phyloP scores from a whole-genome alignment of 2,888 invertebrate genomes.

The Abrostola tripartita region DNA sequence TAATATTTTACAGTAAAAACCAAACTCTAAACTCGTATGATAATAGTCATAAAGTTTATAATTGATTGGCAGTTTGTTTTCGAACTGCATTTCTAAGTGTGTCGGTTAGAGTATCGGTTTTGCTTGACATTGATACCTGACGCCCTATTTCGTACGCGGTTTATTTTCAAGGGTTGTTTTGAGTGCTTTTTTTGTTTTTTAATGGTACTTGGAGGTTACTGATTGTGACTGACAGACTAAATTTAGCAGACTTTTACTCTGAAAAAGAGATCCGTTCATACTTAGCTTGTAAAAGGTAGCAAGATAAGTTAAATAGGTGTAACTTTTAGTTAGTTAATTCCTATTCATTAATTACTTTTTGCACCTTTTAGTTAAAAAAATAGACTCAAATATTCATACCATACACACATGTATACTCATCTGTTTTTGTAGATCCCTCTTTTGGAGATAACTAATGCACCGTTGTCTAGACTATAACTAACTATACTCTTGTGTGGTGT shows the following conservation, averaged over 20 bases:
- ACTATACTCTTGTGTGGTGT: no score
- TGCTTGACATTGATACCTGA: slow-evolving; percentile 77
- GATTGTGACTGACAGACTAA: slow-evolving; percentile 22
- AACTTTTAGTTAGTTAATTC: no score
- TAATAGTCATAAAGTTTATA: slow-evolving; percentile 44
- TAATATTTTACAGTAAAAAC: slow-evolving; percentile 29
- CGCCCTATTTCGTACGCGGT: slow-evolving; percentile 70
- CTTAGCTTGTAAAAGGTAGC: background rate
- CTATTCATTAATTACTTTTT: no score
- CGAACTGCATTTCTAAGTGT: slow-evolving; percentile 16
- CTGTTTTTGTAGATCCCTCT: no score
- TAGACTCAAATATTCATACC: no score
- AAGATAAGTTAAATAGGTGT: background rate
- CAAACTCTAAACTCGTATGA: slow-evolving; percentile 31
- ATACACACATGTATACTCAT: no score
- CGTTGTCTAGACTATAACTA: no score
- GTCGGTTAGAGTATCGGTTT: slow-evolving; percentile 69
- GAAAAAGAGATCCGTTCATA: background rate
- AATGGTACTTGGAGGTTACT: slow-evolving; percentile 34
- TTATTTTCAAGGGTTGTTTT: slow-evolving; percentile 63
- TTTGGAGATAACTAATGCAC: no score
- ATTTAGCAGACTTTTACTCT: slow-evolving; percentile 3
- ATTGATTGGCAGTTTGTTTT: slow-evolving; percentile 44
- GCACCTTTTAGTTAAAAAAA: no score
- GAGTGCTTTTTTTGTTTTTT: slow-evolving; percentile 55